Evolutionary conservation across 2,888 invertebrate genomes (phyloP).

Genomic region (Epicampocera succincta): DNA sequence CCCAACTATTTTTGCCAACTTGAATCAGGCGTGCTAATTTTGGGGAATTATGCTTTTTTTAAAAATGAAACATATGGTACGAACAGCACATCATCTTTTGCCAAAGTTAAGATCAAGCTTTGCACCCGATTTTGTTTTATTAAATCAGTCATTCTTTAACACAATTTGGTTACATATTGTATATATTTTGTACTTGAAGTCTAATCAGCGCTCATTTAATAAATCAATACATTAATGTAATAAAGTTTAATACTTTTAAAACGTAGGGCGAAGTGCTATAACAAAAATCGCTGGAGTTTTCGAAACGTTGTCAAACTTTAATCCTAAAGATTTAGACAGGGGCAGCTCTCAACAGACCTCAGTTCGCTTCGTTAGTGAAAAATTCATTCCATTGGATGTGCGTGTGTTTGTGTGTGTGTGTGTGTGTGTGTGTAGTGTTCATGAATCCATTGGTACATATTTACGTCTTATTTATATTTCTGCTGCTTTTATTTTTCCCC

Average conservation of each 20-base stretch:
- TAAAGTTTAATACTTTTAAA: constrained; percentile 40
- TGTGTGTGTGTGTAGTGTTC: no score
- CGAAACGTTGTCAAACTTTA: constrained; percentile 27
- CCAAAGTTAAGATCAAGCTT: no score
- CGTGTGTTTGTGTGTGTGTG: no score
- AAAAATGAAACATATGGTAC: no score
- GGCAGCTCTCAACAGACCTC: background rate
- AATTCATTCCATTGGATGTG: background rate
- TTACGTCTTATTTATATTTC: background rate
- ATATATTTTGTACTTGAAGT: no score
- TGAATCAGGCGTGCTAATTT: no score
- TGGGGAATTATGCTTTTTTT: no score
- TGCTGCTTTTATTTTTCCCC: background rate
- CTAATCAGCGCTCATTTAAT: background rate
- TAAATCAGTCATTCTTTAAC: no score
- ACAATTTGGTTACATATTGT: no score
- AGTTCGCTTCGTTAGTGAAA: constrained; percentile 4
- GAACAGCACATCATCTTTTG: no score
- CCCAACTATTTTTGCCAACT: no score
- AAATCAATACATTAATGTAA: constrained; percentile 52
- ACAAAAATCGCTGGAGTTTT: background rate
- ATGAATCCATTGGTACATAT: background rate
- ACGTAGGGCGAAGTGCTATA: background rate
- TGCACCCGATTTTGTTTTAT: no score
- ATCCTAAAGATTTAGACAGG: constrained; percentile 35